Conservation (phyloP, 2,888 invertebrate species). For the Andrena chrysosceles region DNA sequence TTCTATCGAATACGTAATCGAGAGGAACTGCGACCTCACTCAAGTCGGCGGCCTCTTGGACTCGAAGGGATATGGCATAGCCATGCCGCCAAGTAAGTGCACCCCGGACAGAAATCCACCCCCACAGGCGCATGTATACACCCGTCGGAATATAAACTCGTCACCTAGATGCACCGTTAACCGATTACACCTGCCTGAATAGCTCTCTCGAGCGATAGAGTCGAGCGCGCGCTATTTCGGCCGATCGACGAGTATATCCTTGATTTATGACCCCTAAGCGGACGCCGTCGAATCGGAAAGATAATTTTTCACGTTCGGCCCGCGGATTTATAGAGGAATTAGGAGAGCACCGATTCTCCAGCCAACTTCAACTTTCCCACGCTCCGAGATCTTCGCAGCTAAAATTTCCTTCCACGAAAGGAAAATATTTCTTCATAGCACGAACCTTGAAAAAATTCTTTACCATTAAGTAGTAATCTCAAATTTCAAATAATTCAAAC, state of each 20-base stretch:
- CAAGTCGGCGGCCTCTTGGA: conserved; percentile 94
- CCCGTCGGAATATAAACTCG: conserved; percentile 22
- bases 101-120: conserved; percentile 16
- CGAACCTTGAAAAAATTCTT: not conserved
- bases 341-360: not conserved
- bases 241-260: conserved; percentile 29
- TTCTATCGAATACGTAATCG: conserved; percentile 95
- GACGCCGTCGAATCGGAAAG: conserved; percentile 36
- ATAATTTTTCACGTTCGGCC: conserved; percentile 45
- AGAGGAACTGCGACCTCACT: conserved; percentile 93
- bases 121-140: not conserved
- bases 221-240: conserved; percentile 18
- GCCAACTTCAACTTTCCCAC: not conserved
- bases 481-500: not conserved
- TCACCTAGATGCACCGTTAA: conserved; percentile 17
- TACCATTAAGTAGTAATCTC: not conserved
- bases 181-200: conserved; percentile 33
- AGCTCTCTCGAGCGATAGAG: conserved; percentile 20
- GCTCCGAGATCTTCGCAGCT: not conserved
- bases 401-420: not conserved
- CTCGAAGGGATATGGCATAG: conserved; percentile 97
- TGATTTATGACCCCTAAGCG: conserved; percentile 39
- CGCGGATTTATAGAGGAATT: conserved; percentile 44
- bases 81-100: conserved; percentile 94
- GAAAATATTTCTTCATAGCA: not conserved